Evolutionary conservation across 2,113 vertebrate genomes (phyloP), one percentile per base, ranked within the genome.

Genomic region (Neolamprologus variostigma): DNA sequence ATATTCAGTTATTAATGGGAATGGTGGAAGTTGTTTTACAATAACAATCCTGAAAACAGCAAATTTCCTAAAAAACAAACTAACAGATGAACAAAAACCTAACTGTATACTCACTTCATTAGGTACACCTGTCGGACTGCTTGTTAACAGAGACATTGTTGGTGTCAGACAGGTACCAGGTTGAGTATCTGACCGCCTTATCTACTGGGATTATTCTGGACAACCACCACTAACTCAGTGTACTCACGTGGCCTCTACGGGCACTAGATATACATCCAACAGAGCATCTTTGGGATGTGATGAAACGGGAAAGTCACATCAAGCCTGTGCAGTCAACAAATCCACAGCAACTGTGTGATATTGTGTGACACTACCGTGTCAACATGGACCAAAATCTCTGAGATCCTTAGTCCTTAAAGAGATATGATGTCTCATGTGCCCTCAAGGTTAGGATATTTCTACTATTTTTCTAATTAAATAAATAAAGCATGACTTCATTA

Each of bases 351-450:
- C 21, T 76, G 37, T 73, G 21, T 73, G 21, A 73, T 45, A 8
- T n/a, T 66, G 61, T 37, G 61, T 37, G 61, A 66, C 4, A 23
- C 40, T 73, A 26, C 21, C 1, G 2, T 28, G 14, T 47, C 40
- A 76, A 47, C 9, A 47, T 73, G 17, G 68, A 26, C 40, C 40
- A 76, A 66, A n/a, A 66, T 66, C 61, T 66, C 33, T 66, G 61
- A 66, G 61, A n/a, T 66, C 10, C 33, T 37, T 37, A 13, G n/a
- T 71, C n/a, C 35, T 71, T 40, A 23, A 71, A 71, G 35, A 71
- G n/a, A 23, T 21, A 71, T 35, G 19, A 13, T 71, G 31, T 35
- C 31, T 63, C 59, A 63, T n/a, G 9, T 63, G n/a, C 8, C 12
- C 3, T 71, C 8, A 42, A 40, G 1, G 35, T 71, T 42, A 40